Evolutionary conservation across 1,140 invertebrate genomes (phyloP), one percentile per base, ranked within the genome.

Genomic region (Sitophilus oryzae): DNA sequence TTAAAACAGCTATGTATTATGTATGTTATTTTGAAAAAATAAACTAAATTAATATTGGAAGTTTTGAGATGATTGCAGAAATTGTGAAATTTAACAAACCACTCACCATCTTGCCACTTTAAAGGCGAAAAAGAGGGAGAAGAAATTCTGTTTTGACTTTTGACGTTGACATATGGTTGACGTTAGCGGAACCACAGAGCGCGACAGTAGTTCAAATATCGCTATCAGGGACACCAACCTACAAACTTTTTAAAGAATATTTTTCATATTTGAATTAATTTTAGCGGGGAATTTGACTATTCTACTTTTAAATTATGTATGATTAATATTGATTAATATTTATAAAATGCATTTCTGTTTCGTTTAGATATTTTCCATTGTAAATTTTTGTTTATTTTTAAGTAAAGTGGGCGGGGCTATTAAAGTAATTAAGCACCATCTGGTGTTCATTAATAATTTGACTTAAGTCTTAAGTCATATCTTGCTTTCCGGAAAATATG

Each of bases 71-170:
- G 62, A 51, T 60, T 55, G 42, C 46, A 51, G 56, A 64, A 49
- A 52, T 49, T 35, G 15, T 38, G 25, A 43, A 18, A 15, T 40
- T 38, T 22, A 9, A 25, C 21, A 52, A 25, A 41, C 43, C 52
- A 66, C 64, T 63, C 56, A 66, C 64, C 64, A 66, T 66, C 58
- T 64, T 66, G 52, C 30, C 58, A 53, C 22, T 62, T 62, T 60
- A 25, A 37, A 60, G 59, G 57, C 59, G 56, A 55, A 61, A 64
- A 52, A 59, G 58, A 56, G 51, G 43, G 47, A 15, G 43, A 40
- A 56, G 38, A 49, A 5, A 20, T n/a, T 14, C 5, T 30, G 25
- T 30, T 30, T 40, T 40, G 14, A 40, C 38, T 5, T 40, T 45
- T 45, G 43, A 45, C 43, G 14, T 45, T 45, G 23, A 30, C 45